Conservation (phyloP, 2,797 vertebrate genomes). For the Malurus leucopterus region DNA sequence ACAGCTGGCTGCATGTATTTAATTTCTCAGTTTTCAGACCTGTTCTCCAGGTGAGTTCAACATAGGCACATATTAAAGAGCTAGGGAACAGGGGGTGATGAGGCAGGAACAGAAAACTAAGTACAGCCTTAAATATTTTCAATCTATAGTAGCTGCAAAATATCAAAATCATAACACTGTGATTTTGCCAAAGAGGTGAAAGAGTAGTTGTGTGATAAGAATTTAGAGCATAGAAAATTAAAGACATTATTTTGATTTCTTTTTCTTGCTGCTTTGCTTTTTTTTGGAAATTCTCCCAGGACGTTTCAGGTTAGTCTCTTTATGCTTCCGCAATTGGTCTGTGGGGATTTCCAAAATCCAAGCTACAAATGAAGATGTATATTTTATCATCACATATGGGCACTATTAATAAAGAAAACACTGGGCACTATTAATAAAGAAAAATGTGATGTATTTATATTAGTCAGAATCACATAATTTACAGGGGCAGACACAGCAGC, state of each 20-base stretch:
- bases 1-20: neutral
- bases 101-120: neutral
- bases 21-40: neutral
- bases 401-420: constrained; percentile 26
- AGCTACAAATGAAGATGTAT: neutral
- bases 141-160: neutral
- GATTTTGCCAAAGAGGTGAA: neutral
- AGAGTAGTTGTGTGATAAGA: neutral
- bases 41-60: neutral
- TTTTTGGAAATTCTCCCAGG: constrained; percentile 47
- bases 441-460: constrained; percentile 4
- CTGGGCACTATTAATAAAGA: constrained; percentile 6
- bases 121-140: neutral
- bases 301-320: constrained; percentile 35
- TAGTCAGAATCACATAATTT: neutral
- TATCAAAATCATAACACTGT: neutral
- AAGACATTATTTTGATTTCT: constrained; percentile 14
- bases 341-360: neutral
- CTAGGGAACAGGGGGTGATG: neutral
- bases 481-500: neutral
- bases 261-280: constrained; percentile 31
- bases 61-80: neutral
- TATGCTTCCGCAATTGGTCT: neutral
- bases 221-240: neutral
- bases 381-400: constrained; percentile 13